A percentile compares a stretch with the other conserved stretches of the same genome.
Evolutionary conservation across 1,140 invertebrate species (phyloP).

Genomic region (Neodiprion pinetum): DNA sequence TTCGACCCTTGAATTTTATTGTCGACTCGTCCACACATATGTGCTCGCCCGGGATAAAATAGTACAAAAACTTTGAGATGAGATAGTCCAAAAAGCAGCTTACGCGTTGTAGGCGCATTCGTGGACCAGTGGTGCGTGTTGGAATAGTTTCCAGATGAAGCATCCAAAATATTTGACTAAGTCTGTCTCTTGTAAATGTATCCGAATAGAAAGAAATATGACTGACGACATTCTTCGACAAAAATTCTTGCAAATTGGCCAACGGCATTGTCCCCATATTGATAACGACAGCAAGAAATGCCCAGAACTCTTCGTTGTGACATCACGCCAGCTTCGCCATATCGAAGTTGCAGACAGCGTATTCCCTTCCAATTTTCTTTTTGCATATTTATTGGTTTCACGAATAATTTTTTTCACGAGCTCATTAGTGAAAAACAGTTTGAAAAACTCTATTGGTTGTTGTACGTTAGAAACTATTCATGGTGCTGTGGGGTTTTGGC

Average conservation of each 20-base stretch:
- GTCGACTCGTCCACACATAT: constrained; percentile 32
- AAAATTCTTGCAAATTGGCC: constrained; percentile 18
- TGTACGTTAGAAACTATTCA: no score
- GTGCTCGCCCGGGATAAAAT: constrained; percentile 31
- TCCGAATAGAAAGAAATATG: constrained; percentile 20
- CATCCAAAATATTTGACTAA: constrained; percentile 24
- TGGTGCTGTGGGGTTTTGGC: no score
- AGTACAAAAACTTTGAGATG: constrained; percentile 26
- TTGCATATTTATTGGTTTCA: constrained; percentile 21
- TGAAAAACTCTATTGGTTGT: constrained; percentile 10
- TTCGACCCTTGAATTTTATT: constrained; percentile 38
- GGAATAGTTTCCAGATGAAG: constrained; percentile 21
- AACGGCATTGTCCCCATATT: constrained; percentile 22
- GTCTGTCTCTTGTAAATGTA: constrained; percentile 22
- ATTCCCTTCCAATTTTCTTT: constrained; percentile 16
- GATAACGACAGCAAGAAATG: constrained; percentile 23
- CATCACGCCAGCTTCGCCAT: constrained; percentile 17
- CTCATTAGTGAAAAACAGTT: constrained; percentile 13
- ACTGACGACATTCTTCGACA: not conserved
- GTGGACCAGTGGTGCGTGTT: constrained; percentile 32
- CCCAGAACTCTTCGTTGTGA: constrained; percentile 22
- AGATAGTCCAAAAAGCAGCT: constrained; percentile 33
- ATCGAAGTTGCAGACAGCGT: constrained; percentile 3
- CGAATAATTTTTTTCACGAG: constrained; percentile 15
- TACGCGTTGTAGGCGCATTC: constrained; percentile 27